Base-by-base conservation (phyloP, 2,797 vertebrate genomes). In the Premnoplex brunnescens region DNA sequence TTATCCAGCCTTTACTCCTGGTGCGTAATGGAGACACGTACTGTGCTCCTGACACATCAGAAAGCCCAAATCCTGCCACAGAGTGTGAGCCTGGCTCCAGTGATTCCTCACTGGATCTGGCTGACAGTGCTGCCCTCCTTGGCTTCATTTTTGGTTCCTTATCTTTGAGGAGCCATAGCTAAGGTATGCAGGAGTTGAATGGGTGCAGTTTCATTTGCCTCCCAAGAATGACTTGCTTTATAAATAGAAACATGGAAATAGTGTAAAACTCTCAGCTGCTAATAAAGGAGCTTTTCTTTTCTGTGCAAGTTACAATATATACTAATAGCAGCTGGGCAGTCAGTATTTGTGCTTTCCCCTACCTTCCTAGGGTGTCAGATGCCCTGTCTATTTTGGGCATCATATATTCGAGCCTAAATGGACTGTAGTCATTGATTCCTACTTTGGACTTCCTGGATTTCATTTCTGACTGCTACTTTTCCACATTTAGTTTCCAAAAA, bases 401-500 rank as follows among this genome's bases (percentile, higher is more conserved):
- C 58, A 21, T 88, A 28, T 60, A 58, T 59, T 77, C 55, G 51
- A 55, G 60, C 66, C 64, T 67, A 78, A 89, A 80, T 48, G 58
- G 41, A 34, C 87, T 93, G 30, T 51, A 88, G 80, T 94, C 91
- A 85, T 74, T 44, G 28, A 36, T 62, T 96, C 79, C 88, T 91
- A 37, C 60, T 68, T 85, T 67, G 64, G 30, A 43, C 91, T 89
- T 94, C 85, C 84, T 85, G 88, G 55, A 71, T 85, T 93, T 93
- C 8, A n/a, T 56, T 88, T 93, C 86, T 95, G 94, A 92, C 94
- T 87, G 75, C 83, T 95, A 32, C 83, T 95, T 95, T 95, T 96
- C 94, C 94, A 89, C 54, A 46, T 73, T 6, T 26, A 60, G 67
- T 51, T 93, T 95, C 93, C 93, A 97, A 85, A 91, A 96, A 85